Conservation (phyloP, 1,140 invertebrate genomes). For the Drosophila orosa region DNA sequence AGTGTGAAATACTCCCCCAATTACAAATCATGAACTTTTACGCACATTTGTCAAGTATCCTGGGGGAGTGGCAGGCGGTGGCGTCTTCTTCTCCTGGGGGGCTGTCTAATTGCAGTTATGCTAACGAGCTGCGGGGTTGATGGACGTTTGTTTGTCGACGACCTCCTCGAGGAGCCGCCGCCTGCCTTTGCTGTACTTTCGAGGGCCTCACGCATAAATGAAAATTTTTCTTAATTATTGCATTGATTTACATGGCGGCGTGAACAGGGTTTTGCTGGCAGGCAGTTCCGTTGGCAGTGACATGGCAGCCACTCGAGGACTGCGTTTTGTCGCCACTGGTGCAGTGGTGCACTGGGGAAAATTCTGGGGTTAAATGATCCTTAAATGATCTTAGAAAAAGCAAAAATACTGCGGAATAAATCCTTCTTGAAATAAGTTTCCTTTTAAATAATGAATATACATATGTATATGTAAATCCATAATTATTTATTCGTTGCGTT, state of each 20-base stretch:
- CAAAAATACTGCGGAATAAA: no score
- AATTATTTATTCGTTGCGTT: no score
- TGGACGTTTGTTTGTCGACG: slow-evolving; percentile 43
- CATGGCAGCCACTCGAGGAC: slow-evolving; percentile 59
- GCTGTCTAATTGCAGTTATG: slow-evolving; percentile 72
- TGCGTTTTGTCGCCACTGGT: slow-evolving; percentile 72
- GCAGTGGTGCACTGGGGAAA: slow-evolving; percentile 2
- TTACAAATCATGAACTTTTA: slow-evolving; percentile 72
- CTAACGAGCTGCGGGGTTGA: slow-evolving; percentile 63
- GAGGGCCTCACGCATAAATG: slow-evolving; percentile 68
- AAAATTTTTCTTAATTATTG: slow-evolving; percentile 76
- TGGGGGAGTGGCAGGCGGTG: background rate
- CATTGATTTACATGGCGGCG: slow-evolving; percentile 71
- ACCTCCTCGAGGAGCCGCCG: slow-evolving; percentile 11
- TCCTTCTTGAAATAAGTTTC: no score
- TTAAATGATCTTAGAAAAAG: background rate
- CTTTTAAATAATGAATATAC: no score
- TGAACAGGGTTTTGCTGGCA: slow-evolving; percentile 25
- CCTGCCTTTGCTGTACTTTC: slow-evolving; percentile 43
- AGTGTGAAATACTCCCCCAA: slow-evolving; percentile 39
- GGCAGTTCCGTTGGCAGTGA: slow-evolving; percentile 26
- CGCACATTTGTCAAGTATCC: slow-evolving; percentile 74
- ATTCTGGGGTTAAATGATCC: background rate
- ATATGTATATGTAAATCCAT: no score
- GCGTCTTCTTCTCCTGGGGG: slow-evolving; percentile 1